Conservation (phyloP, 2,888 invertebrate species). For the Stictocephala bisonia region DNA sequence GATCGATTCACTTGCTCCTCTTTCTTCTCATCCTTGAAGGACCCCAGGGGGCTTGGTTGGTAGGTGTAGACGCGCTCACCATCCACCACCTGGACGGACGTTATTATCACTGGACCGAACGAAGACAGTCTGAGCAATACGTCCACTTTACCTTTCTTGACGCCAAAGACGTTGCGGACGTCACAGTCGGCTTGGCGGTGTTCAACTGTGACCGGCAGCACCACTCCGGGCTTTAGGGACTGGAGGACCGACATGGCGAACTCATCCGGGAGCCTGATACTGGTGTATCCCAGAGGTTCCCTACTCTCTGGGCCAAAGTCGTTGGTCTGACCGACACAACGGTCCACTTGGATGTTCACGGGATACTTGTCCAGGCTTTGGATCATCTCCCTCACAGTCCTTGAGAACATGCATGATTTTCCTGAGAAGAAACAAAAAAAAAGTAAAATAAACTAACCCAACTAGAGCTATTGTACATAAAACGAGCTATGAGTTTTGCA, state of each 20-base stretch:
- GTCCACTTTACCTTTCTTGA: slow-evolving; percentile 11
- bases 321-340: background rate
- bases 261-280: slow-evolving; percentile 5
- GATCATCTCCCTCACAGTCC: background rate
- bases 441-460: no score
- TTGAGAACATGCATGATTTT: slow-evolving; percentile 25
- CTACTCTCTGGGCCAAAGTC: background rate
- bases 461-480: no score
- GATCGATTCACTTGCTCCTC: background rate
- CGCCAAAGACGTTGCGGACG: slow-evolving; percentile 5
- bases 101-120: slow-evolving; percentile 5
- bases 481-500: no score
- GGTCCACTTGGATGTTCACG: background rate
- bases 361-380: background rate
- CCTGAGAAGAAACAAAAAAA: no score
- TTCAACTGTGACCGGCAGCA: slow-evolving; percentile 2
- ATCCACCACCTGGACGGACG: slow-evolving; percentile 2
- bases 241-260: slow-evolving; percentile 19
- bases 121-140: slow-evolving; percentile 3
- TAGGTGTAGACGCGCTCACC: background rate
- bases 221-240: slow-evolving; percentile 9
- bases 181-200: background rate
- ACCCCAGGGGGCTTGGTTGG: background rate
- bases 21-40: background rate
- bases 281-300: slow-evolving; percentile 17